Evolutionary conservation across 2,888 invertebrate genomes (phyloP).

Genomic region (Scaptomyza caliginosa): DNA sequence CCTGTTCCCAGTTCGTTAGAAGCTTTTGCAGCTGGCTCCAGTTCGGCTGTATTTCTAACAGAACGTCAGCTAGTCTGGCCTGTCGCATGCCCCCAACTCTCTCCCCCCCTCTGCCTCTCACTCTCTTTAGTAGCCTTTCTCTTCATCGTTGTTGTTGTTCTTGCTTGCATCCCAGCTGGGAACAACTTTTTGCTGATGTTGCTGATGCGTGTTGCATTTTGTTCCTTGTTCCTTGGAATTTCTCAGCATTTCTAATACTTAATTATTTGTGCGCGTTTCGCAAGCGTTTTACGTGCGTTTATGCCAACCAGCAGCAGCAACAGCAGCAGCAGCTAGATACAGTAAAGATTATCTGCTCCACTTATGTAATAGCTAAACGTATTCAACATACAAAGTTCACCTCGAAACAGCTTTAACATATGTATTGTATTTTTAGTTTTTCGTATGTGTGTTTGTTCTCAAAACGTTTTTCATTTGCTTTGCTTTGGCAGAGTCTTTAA

Average conservation of each 20-base stretch:
- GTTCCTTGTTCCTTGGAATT: slow-evolving; percentile 61
- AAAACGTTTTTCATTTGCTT: slow-evolving; percentile 46
- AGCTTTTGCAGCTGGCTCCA: slow-evolving; percentile 59
- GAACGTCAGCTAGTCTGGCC: slow-evolving; percentile 73
- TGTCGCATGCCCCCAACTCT: slow-evolving; percentile 6
- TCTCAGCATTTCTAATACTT: slow-evolving; percentile 78
- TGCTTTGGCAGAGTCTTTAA: slow-evolving; percentile 22
- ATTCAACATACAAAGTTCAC: slow-evolving; percentile 41
- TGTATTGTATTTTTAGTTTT: slow-evolving; percentile 51
- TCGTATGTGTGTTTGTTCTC: slow-evolving; percentile 57
- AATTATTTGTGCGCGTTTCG: slow-evolving; percentile 75
- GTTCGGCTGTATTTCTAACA: slow-evolving; percentile 68
- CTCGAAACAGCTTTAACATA: too few species aligned
- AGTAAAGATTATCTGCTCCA: slow-evolving; percentile 23
- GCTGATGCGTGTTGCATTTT: slow-evolving; percentile 59
- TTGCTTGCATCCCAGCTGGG: slow-evolving; percentile 57
- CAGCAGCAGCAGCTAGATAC: not conserved
- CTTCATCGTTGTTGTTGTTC: slow-evolving; percentile 6
- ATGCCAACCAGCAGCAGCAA: slow-evolving; percentile 33
- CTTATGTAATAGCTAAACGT: slow-evolving; percentile 55
- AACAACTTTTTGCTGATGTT: slow-evolving; percentile 51
- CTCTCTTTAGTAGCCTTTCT: not conserved
- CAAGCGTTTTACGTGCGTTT: slow-evolving; percentile 68
- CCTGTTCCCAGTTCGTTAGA: slow-evolving; percentile 10
- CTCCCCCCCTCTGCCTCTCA: too few species aligned